These are phyloP conservation scores for Azemiops feae DNA, from an alignment of 2,113 vertebrate genomes.

Conservation along the genomic window DNA sequence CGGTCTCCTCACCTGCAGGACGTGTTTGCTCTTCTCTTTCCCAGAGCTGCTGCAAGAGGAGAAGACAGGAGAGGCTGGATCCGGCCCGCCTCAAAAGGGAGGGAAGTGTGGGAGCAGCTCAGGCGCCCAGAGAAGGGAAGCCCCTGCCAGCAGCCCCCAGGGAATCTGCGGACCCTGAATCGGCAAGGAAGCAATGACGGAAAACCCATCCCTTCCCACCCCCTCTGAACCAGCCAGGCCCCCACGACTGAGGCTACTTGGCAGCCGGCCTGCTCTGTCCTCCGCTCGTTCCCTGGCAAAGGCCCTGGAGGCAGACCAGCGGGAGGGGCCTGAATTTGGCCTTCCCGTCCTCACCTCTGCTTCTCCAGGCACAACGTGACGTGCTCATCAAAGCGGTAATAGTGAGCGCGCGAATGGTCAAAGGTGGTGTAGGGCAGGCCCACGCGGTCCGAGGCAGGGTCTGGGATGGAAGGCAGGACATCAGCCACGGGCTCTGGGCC, in stretches of 20 bases:
- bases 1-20: constrained; percentile 81
- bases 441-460: constrained; percentile 81
- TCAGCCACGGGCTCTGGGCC: not conserved
- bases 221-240: not conserved
- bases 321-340: not conserved
- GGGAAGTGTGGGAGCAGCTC: not conserved
- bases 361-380: constrained; percentile 92
- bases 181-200: not conserved
- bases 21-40: constrained; percentile 88
- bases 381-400: constrained; percentile 96
- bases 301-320: not conserved
- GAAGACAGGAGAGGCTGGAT: not conserved
- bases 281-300: not conserved
- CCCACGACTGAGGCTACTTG: not conserved
- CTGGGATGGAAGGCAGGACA: constrained; percentile 58
- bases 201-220: not conserved
- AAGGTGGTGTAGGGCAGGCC: constrained; percentile 91
- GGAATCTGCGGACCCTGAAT: not conserved
- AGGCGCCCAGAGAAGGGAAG: not conserved
- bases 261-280: not conserved
- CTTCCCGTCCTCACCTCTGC: constrained; percentile 77
- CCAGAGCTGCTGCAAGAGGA: constrained; percentile 74
- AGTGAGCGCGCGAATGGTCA: constrained; percentile 94
- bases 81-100: not conserved
- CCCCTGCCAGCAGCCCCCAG: not conserved